Evolutionary conservation across 2,797 vertebrate species (phyloP), one percentile per base, ranked within the genome.

Genomic region (Crenuchus spilurus): DNA sequence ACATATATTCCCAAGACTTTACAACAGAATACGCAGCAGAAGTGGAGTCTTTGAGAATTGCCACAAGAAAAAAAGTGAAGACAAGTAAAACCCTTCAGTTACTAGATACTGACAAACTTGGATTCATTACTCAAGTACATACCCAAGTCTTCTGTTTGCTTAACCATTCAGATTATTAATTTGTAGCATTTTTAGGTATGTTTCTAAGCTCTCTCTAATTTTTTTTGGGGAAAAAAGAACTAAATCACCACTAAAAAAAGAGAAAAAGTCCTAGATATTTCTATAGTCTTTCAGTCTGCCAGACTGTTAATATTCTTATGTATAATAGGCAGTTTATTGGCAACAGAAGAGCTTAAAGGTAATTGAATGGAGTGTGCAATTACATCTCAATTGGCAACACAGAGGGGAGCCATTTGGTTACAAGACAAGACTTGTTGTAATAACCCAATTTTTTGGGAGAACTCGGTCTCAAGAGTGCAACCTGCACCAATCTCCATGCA

Each of bases 381-480:
- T 78, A 76, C 54, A 72, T 74, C 76, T 72, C 77, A 54, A 70
- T 75, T 70, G 78, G 69, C 75, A 61, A 42, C 60, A 30, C 49
- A 20, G 55, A 73, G 30, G 46, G 51, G 66, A 73, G 75, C 51
- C 71, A 1, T 60, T 20, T 54, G 24, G 68, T 18, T 49, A 67
- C 82, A 79, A 75, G 79, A 79, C 72, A 39, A 72, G 75, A 61
- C 78, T 64, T 55, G 81, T 52, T 78, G 71, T 74, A 71, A 74
- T 76, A 74, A 68, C 6, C 20, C 22, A 26, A 55, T 28, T 31
- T 74, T 49, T 74, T 31, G 61, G 61, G 24, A 35, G 55, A 52
- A 13, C 3, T 57, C 24, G 30, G 57, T 42, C 68, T 66, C 58
- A 26, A 64, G 65, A 73, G 69, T 35, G 65, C 73, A 78, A 70